phyloP scores from a whole-genome alignment of 1,140 invertebrate species.

The Tetranychus urticae region DNA sequence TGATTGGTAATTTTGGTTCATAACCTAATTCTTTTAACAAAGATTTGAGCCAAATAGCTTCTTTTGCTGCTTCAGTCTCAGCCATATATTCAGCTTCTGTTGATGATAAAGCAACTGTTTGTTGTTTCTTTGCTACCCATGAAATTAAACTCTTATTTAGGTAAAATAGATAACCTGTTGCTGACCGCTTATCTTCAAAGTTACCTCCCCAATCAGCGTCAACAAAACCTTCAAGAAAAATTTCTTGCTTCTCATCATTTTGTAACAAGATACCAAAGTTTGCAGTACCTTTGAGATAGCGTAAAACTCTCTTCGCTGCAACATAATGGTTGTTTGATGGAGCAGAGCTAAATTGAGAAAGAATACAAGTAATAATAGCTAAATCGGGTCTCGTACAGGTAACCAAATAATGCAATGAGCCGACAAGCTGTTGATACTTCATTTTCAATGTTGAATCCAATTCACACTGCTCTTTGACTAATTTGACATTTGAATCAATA shows the following conservation, averaged over 20 bases:
- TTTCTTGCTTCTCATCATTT: too few relatives aligned
- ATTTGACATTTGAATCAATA: not conserved
- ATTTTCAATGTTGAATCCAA: not conserved
- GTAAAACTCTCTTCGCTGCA: slow-evolving; percentile 21
- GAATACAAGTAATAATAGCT: slow-evolving; percentile 19
- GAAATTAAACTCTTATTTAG: slow-evolving; percentile 13
- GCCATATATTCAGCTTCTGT: slow-evolving; percentile 21
- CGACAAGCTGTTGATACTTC: slow-evolving; percentile 8
- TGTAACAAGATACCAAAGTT: not conserved
- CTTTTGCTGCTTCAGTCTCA: slow-evolving; percentile 18
- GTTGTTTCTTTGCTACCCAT: slow-evolving; percentile 17
- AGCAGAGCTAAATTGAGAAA: slow-evolving; percentile 22
- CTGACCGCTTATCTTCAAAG: not conserved
- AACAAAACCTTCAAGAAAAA: not conserved
- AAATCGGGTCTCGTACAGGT: slow-evolving; percentile 24
- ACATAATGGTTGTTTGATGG: slow-evolving; percentile 19
- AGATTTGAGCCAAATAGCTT: slow-evolving; percentile 14
- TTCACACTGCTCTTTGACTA: too few relatives aligned
- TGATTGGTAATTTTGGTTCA: not conserved
- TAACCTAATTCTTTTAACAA: slow-evolving; percentile 4
- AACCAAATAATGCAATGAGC: slow-evolving; percentile 20
- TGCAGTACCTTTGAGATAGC: slow-evolving; percentile 22
- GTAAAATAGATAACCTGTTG: slow-evolving; percentile 11
- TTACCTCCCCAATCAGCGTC: slow-evolving; percentile 9
- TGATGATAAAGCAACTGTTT: slow-evolving; percentile 15